Evolutionary conservation across 2,888 invertebrate genomes (phyloP).

Genomic region (Parnassius mnemosyne): DNA sequence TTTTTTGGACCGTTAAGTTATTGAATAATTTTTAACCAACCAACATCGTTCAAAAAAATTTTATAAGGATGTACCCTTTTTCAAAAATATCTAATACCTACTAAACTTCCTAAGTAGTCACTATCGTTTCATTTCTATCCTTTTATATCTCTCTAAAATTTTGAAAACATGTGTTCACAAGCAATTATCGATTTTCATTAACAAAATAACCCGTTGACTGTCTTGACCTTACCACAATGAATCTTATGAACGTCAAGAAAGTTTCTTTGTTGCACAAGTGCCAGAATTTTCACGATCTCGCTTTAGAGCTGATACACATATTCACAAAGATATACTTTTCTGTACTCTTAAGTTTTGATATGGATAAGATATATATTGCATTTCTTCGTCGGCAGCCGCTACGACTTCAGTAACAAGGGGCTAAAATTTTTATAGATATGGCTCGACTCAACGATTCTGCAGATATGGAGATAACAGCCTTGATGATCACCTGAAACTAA

Average conservation of each 20-base stretch:
- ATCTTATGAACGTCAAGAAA: constrained; percentile 98
- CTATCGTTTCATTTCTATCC: too few relatives aligned
- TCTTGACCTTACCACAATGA: constrained; percentile 92
- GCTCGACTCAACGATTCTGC: constrained; percentile 94
- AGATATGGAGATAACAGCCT: constrained; percentile 95
- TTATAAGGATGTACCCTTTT: too few relatives aligned
- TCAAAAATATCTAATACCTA: too few relatives aligned
- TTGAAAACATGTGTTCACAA: too few relatives aligned
- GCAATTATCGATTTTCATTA: too few relatives aligned
- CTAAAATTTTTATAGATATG: constrained; percentile 97
- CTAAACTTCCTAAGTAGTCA: too few relatives aligned
- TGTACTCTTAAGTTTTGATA: constrained; percentile 97
- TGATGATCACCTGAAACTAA: constrained; percentile 98
- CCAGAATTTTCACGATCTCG: constrained; percentile 97
- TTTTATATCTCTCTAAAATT: too few relatives aligned
- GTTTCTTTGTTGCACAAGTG: constrained; percentile 99
- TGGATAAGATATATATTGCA: constrained; percentile 99
- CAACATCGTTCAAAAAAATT: too few relatives aligned
- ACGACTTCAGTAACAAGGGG: constrained; percentile 99
- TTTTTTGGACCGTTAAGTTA: too few relatives aligned
- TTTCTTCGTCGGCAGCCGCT: constrained; percentile 99
- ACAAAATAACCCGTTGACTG: too few relatives aligned
- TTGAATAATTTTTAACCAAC: too few relatives aligned
- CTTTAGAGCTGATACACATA: constrained; percentile 98
- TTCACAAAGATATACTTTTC: constrained; percentile 99